phyloP scores from a whole-genome alignment of 2,113 vertebrate species.

The Zosterops lateralis region DNA sequence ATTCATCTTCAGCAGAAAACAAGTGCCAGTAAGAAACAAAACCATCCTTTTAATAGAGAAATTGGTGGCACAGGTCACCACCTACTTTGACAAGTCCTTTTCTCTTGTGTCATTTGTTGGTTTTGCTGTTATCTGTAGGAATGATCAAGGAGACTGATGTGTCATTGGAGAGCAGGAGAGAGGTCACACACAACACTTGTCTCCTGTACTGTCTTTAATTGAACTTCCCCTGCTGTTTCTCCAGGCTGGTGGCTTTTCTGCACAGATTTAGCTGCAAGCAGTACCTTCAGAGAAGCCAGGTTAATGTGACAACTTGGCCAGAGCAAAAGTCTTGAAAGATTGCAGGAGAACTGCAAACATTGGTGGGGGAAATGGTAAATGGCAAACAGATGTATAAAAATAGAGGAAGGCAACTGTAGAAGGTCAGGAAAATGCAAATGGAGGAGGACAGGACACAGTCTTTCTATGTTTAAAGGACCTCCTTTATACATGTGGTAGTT shows the following conservation, averaged over 20 bases:
- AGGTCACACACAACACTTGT: background rate
- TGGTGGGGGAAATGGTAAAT: background rate
- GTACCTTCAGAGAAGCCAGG: background rate
- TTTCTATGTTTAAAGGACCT: background rate
- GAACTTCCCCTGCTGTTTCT: conserved; percentile 24
- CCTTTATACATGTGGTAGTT: background rate
- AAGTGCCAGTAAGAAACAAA: conserved; percentile 2
- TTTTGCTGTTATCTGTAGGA: conserved; percentile 16
- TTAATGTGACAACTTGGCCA: background rate
- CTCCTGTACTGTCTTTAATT: background rate
- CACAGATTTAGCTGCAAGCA: background rate
- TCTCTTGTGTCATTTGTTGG: background rate
- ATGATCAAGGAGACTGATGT: conserved; percentile 17
- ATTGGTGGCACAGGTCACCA: background rate
- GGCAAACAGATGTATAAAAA: background rate
- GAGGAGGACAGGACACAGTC: background rate
- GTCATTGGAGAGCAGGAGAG: background rate
- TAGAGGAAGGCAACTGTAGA: background rate
- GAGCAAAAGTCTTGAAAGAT: background rate
- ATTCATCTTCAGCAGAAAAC: background rate
- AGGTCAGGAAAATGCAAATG: background rate
- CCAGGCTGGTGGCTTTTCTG: background rate
- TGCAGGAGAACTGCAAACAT: background rate
- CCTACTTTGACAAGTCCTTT: conserved; percentile 6
- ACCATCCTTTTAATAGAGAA: background rate